Evolutionary conservation across 2,113 vertebrate species (phyloP), one percentile per base, ranked within the genome.

Genomic region (cat (Felis catus)): DNA sequence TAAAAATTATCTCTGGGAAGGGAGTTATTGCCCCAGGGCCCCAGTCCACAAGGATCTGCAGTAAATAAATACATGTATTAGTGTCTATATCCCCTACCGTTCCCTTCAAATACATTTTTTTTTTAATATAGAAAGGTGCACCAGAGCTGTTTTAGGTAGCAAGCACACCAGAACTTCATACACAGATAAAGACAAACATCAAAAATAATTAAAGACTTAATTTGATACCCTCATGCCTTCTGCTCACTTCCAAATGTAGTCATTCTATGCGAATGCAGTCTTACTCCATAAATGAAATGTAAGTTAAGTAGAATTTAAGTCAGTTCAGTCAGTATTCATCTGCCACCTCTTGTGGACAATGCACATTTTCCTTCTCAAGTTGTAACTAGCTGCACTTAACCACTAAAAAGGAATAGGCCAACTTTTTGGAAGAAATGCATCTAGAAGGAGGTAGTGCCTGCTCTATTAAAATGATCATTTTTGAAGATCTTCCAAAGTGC

Each of bases 1-100:
- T 13, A 79, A 89, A 95, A 92, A 89, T 73, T 73, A 95, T 86
- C 51, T 94, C 66, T 86, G 74, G 80, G 61, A 86, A 94, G 78
- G 92, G 29, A 70, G 71, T 92, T 63, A 90, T n/a, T 87, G 6
- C 36, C 74, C 61, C 27, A 86, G n/a, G 25, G n/a, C 1, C 79
- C 39, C 16, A 15, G 68, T 36, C 31, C 39, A 70, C 19, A 93
- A 55, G 73, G 36, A 95, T 55, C 18, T 58, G 66, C 5, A 53
- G 19, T 31, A 83, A 95, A 84, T 13, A 45, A 29, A 95, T 74
- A 33, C 8, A 61, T 1, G 3, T 51, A 93, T 83, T 84, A 51
- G 18, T 80, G 1, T 89, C 70, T 33, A 9, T 3, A 23, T 55
- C 58, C 23, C 13, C 41, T 53, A 61, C 63, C 51, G 53, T n/a